These are phyloP conservation scores for Dendroctonus ponderosae DNA, from an alignment of 1,140 invertebrate species.

Conservation along the genomic window DNA sequence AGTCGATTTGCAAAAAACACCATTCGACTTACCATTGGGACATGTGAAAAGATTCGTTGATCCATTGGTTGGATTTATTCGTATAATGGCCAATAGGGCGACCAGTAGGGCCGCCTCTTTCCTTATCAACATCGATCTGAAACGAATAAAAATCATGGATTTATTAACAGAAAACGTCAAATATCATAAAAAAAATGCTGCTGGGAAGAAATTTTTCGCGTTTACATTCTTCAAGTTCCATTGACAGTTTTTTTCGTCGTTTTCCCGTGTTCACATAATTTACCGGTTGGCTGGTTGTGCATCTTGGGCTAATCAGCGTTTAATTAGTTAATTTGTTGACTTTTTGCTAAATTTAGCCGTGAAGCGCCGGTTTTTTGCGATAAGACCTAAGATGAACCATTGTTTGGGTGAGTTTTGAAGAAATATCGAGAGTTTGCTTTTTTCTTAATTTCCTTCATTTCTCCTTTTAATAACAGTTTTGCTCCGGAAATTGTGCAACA, in stretches of 20 bases:
- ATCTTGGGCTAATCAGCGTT: background rate
- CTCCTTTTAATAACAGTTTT: too few relatives aligned
- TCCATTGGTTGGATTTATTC: constrained; percentile 15
- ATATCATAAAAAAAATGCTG: too few relatives aligned
- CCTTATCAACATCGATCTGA: constrained; percentile 43
- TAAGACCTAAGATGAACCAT: too few relatives aligned
- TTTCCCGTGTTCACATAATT: constrained; percentile 3
- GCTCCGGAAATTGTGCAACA: too few relatives aligned
- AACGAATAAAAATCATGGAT: constrained; percentile 14
- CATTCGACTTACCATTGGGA: constrained; percentile 41
- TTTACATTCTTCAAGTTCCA: too few relatives aligned
- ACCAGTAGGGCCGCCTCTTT: constrained; percentile 42
- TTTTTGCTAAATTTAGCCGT: background rate
- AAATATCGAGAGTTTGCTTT: too few relatives aligned
- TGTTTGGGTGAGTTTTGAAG: too few relatives aligned
- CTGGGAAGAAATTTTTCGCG: too few relatives aligned
- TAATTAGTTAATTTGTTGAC: background rate
- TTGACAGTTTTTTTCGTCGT: background rate
- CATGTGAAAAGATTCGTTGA: constrained; percentile 40
- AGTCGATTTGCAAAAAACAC: background rate
- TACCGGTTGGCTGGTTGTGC: background rate
- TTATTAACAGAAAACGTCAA: too few relatives aligned
- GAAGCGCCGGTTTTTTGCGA: too few relatives aligned
- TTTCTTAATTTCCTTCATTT: too few relatives aligned
- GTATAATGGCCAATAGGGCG: constrained; percentile 33